Evolutionary conservation across 2,888 invertebrate species (phyloP).

Genomic region (Galeruca laticollis): DNA sequence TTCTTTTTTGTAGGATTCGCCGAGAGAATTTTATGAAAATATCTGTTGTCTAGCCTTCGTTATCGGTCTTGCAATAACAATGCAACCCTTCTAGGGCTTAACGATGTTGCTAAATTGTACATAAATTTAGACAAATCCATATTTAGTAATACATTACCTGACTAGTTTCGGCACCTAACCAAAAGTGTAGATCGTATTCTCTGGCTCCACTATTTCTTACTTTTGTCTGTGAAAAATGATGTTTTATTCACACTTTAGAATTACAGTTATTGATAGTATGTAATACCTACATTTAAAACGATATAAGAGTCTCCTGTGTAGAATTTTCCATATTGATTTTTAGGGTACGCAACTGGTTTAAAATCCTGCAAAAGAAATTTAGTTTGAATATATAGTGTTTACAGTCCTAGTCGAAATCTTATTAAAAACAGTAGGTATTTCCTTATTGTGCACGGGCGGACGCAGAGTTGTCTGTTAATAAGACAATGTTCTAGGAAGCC

Average conservation of each 20-base stretch:
- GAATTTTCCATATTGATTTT: constrained; percentile 84
- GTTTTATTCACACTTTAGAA: background rate
- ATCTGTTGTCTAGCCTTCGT: too few species aligned
- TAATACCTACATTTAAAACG: constrained; percentile 77
- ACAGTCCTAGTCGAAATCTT: too few species aligned
- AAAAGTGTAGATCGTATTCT: constrained; percentile 88
- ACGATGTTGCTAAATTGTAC: too few species aligned
- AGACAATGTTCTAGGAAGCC: too few species aligned
- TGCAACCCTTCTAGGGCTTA: too few species aligned
- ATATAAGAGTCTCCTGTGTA: constrained; percentile 90
- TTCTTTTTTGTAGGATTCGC: too few species aligned
- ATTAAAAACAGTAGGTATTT: too few species aligned
- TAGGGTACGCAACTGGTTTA: constrained; percentile 80
- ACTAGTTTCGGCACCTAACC: constrained; percentile 85
- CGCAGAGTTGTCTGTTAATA: too few species aligned
- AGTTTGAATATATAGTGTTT: background rate
- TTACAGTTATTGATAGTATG: background rate
- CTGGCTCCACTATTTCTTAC: constrained; percentile 72
- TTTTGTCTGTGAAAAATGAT: constrained; percentile 73
- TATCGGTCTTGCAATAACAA: too few species aligned
- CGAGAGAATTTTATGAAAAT: too few species aligned
- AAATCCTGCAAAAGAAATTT: constrained; percentile 76
- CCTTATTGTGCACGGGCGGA: too few species aligned
- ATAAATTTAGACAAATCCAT: background rate
- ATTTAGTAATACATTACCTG: constrained; percentile 67